Conservation (phyloP, 2,113 vertebrate species). For the Epinephelus lanceolatus region DNA sequence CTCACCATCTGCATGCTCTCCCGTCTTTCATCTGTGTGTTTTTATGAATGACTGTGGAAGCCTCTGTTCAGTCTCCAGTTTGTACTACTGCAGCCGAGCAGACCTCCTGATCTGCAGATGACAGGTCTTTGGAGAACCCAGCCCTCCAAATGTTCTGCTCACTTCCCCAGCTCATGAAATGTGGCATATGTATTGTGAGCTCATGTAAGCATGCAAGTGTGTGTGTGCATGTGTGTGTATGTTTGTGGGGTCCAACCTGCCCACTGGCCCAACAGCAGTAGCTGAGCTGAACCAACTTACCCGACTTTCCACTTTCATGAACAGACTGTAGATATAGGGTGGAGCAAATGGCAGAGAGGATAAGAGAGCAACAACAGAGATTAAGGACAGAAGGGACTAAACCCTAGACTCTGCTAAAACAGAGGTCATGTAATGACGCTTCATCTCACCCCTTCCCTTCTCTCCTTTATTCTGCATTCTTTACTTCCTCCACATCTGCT, state of each 20-base stretch:
- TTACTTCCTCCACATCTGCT: constrained; percentile 61
- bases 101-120: constrained; percentile 64
- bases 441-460: constrained; percentile 22
- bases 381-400: background rate
- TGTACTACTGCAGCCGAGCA: constrained; percentile 58
- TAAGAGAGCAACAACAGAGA: background rate
- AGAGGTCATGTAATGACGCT: background rate
- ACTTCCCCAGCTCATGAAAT: constrained; percentile 43
- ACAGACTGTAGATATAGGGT: background rate
- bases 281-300: constrained; percentile 46
- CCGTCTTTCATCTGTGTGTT: constrained; percentile 66
- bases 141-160: constrained; percentile 56
- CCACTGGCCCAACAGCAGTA: constrained; percentile 22
- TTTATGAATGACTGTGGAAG: constrained; percentile 70
- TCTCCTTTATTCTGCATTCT: constrained; percentile 34
- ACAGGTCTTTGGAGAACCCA: constrained; percentile 67
- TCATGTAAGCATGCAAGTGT: constrained; percentile 29
- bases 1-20: constrained; percentile 48
- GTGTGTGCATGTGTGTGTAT: constrained; percentile 10
- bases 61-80: constrained; percentile 74
- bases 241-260: constrained; percentile 12
- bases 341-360: background rate
- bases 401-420: constrained; percentile 7
- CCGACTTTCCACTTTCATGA: constrained; percentile 4
- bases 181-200: constrained; percentile 41